Conservation (phyloP, 1,140 invertebrate genomes). For the Caerostris extrusa region DNA sequence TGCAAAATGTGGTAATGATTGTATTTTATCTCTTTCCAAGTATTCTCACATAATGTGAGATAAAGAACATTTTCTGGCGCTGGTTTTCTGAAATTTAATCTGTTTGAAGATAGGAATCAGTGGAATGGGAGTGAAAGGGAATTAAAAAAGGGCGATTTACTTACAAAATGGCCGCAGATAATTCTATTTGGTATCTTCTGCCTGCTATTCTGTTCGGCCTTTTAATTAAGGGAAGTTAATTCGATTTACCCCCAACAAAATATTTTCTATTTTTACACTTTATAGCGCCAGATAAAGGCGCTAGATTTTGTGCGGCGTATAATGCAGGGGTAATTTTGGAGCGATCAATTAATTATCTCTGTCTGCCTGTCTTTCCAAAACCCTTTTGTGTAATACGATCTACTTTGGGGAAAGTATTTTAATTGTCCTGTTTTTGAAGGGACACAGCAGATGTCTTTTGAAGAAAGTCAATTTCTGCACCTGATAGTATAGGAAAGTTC, state of each 20-base stretch:
- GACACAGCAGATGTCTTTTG: no score
- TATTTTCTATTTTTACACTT: conserved; percentile 3
- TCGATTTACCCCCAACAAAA: neutral
- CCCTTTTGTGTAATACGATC: neutral
- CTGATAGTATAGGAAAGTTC: no score
- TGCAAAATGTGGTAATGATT: no score
- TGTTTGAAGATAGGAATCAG: neutral
- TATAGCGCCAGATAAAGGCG: neutral
- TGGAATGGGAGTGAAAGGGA: neutral
- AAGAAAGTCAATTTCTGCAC: no score
- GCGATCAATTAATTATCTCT: neutral
- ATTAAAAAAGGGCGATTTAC: neutral
- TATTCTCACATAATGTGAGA: no score
- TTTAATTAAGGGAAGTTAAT: conserved; percentile 28
- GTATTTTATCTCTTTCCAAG: no score
- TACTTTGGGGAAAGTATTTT: neutral
- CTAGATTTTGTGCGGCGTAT: neutral
- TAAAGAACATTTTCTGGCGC: neutral
- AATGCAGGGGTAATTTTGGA: neutral
- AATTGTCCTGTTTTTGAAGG: neutral
- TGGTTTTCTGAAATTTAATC: neutral
- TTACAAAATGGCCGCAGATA: neutral
- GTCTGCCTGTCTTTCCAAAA: neutral
- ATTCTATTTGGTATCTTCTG: neutral
- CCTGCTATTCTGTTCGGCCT: neutral